phyloP scores from a whole-genome alignment of 2,888 invertebrate genomes.

The Cantharis rufa region DNA sequence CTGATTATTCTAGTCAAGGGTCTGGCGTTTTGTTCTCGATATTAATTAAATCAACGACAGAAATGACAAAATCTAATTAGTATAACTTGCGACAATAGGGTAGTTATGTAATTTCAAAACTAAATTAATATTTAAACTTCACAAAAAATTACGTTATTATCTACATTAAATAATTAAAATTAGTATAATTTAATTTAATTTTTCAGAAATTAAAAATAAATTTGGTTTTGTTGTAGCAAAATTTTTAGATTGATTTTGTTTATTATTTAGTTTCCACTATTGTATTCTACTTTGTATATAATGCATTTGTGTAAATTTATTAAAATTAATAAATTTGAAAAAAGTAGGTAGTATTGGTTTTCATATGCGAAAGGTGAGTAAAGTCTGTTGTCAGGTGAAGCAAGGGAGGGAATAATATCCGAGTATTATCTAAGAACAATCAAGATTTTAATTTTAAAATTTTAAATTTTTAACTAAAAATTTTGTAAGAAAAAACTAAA shows the following conservation, averaged over 20 bases:
- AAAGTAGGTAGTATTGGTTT: too few relatives aligned
- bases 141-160: not conserved
- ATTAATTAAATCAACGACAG: slow-evolving; percentile 26
- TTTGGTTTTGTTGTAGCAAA: not conserved
- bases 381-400: too few relatives aligned
- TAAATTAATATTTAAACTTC: not conserved
- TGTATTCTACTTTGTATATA: too few relatives aligned
- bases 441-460: too few relatives aligned
- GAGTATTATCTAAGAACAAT: too few relatives aligned
- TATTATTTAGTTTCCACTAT: too few relatives aligned
- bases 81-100: slow-evolving; percentile 26
- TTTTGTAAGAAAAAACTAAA: too few relatives aligned
- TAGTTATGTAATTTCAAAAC: slow-evolving; percentile 6
- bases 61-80: slow-evolving; percentile 27
- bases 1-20: slow-evolving; percentile 25
- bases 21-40: slow-evolving; percentile 23
- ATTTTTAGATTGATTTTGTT: too few relatives aligned
- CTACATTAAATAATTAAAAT: not conserved
- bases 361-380: too few relatives aligned
- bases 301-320: not conserved
- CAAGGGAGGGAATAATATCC: too few relatives aligned
- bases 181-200: not conserved
- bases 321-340: not conserved
- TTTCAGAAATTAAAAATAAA: not conserved
- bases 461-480: too few relatives aligned